Conservation (phyloP, 2,888 invertebrate genomes). For the Callosobruchus maculatus region DNA sequence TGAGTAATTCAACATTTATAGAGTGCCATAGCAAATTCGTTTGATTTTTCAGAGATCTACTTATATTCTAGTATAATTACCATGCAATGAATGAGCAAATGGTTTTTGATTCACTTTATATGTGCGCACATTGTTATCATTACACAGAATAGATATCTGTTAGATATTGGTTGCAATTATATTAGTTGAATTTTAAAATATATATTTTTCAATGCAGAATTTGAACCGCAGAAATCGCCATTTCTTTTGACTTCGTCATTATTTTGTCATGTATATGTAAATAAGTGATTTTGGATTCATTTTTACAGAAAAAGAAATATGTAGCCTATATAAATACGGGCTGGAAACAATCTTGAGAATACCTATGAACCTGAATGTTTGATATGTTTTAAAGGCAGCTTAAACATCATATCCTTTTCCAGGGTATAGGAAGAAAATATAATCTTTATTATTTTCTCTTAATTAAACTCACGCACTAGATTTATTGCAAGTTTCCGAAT, state of each 20-base stretch:
- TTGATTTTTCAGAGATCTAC: not conserved
- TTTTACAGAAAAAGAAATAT: not conserved
- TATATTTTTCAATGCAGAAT: not conserved
- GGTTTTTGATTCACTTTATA: slow-evolving; percentile 9
- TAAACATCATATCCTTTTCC: too few relatives aligned
- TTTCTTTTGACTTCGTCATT: not conserved
- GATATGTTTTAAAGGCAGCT: too few relatives aligned
- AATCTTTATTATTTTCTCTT: too few relatives aligned
- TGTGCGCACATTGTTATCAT: slow-evolving; percentile 21
- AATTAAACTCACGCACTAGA: too few relatives aligned
- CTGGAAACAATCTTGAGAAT: not conserved
- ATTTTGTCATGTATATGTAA: not conserved
- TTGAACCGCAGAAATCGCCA: not conserved
- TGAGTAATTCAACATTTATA: not conserved
- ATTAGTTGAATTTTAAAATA: slow-evolving; percentile 3
- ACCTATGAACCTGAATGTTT: not conserved
- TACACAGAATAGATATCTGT: slow-evolving; percentile 11
- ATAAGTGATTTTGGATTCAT: not conserved
- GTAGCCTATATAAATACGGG: not conserved
- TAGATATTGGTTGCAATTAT: slow-evolving; percentile 1
- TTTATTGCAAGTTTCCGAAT: too few relatives aligned
- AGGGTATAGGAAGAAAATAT: too few relatives aligned
- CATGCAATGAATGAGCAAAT: not conserved
- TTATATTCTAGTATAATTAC: not conserved
- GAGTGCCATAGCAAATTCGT: not conserved